phyloP scores from a whole-genome alignment of 2,888 invertebrate genomes.

The Andrena hattorfiana region DNA sequence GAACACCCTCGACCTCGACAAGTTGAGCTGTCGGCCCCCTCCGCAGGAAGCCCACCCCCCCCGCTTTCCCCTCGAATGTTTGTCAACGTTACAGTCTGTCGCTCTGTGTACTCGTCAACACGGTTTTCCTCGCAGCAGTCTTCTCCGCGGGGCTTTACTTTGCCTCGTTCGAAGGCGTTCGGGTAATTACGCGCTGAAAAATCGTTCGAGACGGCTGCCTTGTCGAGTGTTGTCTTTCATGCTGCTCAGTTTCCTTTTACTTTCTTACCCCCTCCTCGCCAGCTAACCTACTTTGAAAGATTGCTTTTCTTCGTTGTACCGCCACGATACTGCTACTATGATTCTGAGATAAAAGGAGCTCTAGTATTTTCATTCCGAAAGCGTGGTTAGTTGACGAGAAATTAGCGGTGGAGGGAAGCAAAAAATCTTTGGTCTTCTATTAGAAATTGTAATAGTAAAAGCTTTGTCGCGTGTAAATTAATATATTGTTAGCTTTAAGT shows the following conservation, averaged over 20 bases:
- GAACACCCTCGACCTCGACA: constrained; percentile 72
- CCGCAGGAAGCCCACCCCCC: background rate
- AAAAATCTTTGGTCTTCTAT: too few relatives aligned
- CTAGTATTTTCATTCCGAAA: background rate
- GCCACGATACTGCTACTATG: background rate
- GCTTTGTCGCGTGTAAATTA: background rate
- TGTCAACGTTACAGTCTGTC: constrained; percentile 65
- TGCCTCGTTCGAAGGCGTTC: constrained; percentile 30
- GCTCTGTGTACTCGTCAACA: constrained; percentile 60
- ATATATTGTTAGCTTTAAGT: too few relatives aligned
- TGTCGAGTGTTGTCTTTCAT: constrained; percentile 35
- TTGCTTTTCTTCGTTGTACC: constrained; percentile 8
- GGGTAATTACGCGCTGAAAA: constrained; percentile 53
- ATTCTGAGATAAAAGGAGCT: background rate
- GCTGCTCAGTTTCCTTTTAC: constrained; percentile 28
- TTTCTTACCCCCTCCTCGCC: constrained; percentile 8
- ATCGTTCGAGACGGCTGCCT: constrained; percentile 43
- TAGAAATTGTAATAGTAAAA: too few relatives aligned
- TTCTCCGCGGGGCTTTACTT: background rate
- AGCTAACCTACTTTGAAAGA: constrained; percentile 22
- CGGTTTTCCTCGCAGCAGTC: constrained; percentile 37
- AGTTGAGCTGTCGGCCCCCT: constrained; percentile 59
- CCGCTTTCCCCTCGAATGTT: constrained; percentile 58
- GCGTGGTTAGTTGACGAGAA: background rate
- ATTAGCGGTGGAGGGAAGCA: background rate